Conservation (phyloP, 2,113 vertebrate genomes). For the Montifringilla adamsi region DNA sequence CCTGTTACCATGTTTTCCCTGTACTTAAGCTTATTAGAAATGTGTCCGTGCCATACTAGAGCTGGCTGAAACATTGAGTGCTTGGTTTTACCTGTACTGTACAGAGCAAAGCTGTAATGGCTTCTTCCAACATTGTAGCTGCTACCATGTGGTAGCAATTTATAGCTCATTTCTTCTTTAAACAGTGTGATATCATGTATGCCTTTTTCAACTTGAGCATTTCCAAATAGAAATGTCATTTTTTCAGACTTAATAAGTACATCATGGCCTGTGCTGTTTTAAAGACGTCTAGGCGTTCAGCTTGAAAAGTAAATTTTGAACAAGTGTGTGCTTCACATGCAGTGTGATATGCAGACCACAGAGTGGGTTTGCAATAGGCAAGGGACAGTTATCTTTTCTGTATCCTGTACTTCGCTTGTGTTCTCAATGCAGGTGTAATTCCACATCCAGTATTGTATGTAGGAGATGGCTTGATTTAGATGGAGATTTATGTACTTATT, state of each 20-base stretch:
- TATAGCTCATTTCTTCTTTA: not conserved
- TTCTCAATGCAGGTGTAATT: not conserved
- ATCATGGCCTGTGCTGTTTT: not conserved
- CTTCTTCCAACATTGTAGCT: not conserved
- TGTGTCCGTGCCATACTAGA: not conserved
- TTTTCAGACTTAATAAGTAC: not conserved
- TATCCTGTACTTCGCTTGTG: slow-evolving; percentile 8
- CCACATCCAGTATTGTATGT: not conserved
- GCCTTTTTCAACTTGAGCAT: not conserved
- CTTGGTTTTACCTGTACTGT: not conserved
- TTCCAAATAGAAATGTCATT: not conserved
- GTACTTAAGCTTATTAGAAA: not conserved
- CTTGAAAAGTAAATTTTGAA: slow-evolving; percentile 9
- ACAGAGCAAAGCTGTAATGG: not conserved
- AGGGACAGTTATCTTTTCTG: not conserved
- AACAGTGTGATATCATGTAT: not conserved
- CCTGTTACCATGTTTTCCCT: not conserved
- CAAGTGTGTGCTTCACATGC: not conserved
- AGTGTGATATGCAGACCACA: not conserved
- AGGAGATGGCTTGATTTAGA: not conserved
- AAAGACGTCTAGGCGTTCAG: slow-evolving; percentile 3
- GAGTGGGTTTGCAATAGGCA: not conserved
- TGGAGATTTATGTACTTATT: not conserved
- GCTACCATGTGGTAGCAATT: not conserved
- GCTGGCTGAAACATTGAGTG: not conserved